These are phyloP conservation scores for Styela clava DNA, from an alignment of 23 tunicate species.

Conservation along the genomic window DNA sequence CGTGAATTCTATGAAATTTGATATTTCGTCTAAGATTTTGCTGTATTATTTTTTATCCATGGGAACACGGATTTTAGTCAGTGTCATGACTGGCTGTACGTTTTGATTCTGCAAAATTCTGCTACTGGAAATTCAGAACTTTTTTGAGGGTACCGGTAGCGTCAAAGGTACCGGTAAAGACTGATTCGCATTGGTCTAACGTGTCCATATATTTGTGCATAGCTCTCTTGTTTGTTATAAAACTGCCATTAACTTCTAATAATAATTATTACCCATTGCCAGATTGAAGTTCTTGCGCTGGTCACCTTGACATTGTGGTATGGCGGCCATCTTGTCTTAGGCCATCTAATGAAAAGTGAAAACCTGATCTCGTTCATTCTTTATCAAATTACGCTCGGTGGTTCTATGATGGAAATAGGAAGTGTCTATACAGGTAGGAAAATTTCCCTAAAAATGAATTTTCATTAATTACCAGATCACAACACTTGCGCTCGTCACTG, in stretches of 20 bases:
- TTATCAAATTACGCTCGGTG: slow-evolving; percentile 35
- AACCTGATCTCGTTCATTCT: slow-evolving; percentile 39
- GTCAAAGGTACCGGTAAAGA: too few relatives aligned
- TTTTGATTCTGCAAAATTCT: too few relatives aligned
- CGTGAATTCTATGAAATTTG: too few relatives aligned
- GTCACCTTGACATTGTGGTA: slow-evolving; percentile 32
- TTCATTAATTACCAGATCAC: slow-evolving; percentile 21
- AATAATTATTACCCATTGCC: not conserved
- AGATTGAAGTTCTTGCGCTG: slow-evolving; percentile 16
- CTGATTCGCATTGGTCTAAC: too few relatives aligned
- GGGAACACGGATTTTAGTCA: too few relatives aligned
- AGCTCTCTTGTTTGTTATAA: too few relatives aligned
- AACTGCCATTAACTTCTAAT: not conserved
- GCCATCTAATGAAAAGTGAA: slow-evolving; percentile 21
- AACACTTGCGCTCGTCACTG: slow-evolving; percentile 26
- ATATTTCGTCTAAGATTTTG: too few relatives aligned
- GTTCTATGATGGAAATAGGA: slow-evolving; percentile 28
- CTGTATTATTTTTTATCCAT: too few relatives aligned
- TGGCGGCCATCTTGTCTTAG: slow-evolving; percentile 43
- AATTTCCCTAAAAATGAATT: not conserved
- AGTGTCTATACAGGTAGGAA: slow-evolving; percentile 60
- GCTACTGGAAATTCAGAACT: too few relatives aligned
- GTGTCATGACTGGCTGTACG: too few relatives aligned
- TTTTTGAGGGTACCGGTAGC: too few relatives aligned
- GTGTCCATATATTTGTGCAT: too few relatives aligned